Evolutionary conservation across 2,888 invertebrate genomes (phyloP), one percentile per base, ranked within the genome.

Genomic region (Lochmaea crataegi): DNA sequence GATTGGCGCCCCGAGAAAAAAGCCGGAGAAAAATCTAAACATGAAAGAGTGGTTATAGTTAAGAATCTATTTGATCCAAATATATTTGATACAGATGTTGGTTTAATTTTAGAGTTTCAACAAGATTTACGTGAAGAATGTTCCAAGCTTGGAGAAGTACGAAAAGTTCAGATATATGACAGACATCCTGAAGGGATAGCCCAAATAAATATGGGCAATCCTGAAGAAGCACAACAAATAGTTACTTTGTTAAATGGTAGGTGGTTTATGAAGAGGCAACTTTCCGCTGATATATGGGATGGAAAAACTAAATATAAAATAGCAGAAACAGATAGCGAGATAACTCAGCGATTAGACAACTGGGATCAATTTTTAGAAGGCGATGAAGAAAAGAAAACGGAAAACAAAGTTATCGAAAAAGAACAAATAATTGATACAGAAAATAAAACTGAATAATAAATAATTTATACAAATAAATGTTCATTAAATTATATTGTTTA

Each of bases 1-100:
- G 98, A 97, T 85, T 99, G 99, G 99, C 90, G 96, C 74, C 98
- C 98, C 0, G 98, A 99, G 81, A 96, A 95, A 85, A 90, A 95
- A 84, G 88, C 93, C 45, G 96, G 96, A 1, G 95, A 96, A 82
- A 90, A 97, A 66, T 91, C 93, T 0, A 96, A 96, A 84, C 93
- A 95, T 85, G 99, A 99, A 85, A 92, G 93, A 83, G 91, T 95
- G 65, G 97, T 99, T 0, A 94, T 99, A 65, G 90, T 99, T 11
- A 97, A 96, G 85, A 98, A 99, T 86, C 90, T 98, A 68, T 99
- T 99, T 86, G 92, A 93, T 74, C 94, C 96, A 0, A 89, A 92
- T 75, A 92, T 96, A 80, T 98, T 99, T 88, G 95, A 97, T 87
- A 91, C 92, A 73, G 95, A 98, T 81, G 96, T 97, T 1, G 91